These are phyloP conservation scores for Electrona antarctica DNA, from an alignment of 2,113 vertebrate species.

Conservation along the genomic window DNA sequence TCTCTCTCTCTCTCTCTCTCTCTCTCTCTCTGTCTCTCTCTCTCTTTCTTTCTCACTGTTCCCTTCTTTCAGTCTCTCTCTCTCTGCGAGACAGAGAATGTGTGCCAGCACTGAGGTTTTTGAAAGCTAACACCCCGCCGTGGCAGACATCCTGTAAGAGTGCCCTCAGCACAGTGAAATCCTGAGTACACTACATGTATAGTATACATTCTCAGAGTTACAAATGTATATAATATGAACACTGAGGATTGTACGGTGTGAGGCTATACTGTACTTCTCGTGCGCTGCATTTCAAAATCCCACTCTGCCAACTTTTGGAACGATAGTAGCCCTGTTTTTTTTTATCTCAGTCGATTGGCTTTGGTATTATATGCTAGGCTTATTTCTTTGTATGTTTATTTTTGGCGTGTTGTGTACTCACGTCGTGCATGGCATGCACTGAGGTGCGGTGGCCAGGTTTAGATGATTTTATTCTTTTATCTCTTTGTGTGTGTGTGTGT, in stretches of 20 bases:
- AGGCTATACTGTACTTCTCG: slow-evolving; percentile 25
- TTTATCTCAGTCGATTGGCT: slow-evolving; percentile 26
- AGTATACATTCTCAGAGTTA: no score
- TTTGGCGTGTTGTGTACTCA: no score
- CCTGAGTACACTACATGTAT: no score
- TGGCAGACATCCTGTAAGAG: slow-evolving; percentile 62
- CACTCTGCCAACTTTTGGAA: slow-evolving; percentile 24
- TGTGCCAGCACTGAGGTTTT: slow-evolving; percentile 49
- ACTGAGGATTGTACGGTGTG: no score
- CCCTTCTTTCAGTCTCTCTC: slow-evolving; percentile 19
- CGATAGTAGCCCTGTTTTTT: slow-evolving; percentile 25
- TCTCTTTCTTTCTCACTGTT: slow-evolving; percentile 6
- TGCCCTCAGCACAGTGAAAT: background rate
- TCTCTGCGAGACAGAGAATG: slow-evolving; percentile 35
- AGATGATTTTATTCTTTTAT: background rate
- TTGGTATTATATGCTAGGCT: background rate
- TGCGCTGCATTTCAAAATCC: slow-evolving; percentile 56
- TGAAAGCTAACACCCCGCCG: slow-evolving; percentile 55
- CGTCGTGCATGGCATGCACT: no score
- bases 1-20: slow-evolving; percentile 31
- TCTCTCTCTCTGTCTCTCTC: slow-evolving; percentile 29
- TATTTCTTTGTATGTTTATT: no score
- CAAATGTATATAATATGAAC: no score
- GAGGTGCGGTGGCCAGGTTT: background rate
- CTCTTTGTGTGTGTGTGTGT: slow-evolving; percentile 15